Percentiles rank a stretch among this genome's conserved stretches.
These are phyloP conservation scores for Sisor rabdophorus DNA, from an alignment of 2,113 vertebrate genomes.

Conservation along the genomic window DNA sequence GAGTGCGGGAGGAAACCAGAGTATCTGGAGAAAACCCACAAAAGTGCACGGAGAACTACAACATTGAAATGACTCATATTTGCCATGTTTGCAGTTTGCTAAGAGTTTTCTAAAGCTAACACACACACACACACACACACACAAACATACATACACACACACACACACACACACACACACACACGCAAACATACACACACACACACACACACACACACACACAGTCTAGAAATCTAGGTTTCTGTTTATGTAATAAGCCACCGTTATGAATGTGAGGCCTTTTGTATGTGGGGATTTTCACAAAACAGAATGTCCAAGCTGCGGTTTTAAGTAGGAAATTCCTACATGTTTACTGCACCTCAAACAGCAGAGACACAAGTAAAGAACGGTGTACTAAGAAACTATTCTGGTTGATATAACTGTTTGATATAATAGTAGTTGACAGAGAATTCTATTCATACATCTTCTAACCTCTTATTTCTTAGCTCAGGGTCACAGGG, in stretches of 20 bases:
- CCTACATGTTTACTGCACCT: conserved; percentile 40
- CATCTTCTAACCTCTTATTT: no score
- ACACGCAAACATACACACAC: conserved; percentile 17
- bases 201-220: conserved; percentile 17
- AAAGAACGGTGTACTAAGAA: conserved; percentile 14
- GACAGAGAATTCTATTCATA: not conserved
- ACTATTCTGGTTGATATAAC: conserved; percentile 13
- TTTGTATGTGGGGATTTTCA: conserved; percentile 34
- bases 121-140: conserved; percentile 35
- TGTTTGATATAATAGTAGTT: conserved; percentile 17
- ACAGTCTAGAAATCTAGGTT: not conserved
- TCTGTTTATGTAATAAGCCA: conserved; percentile 36
- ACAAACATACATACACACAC: conserved; percentile 13
- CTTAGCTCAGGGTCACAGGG: no score
- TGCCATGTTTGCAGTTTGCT: conserved; percentile 16
- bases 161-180: not conserved
- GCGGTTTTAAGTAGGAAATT: conserved; percentile 46
- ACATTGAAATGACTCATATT: conserved; percentile 15
- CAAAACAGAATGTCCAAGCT: conserved; percentile 37
- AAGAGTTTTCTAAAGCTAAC: conserved; percentile 39
- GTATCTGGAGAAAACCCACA: not conserved
- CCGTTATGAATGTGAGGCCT: conserved; percentile 25
- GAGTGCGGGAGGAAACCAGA: not conserved
- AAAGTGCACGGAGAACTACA: no score
- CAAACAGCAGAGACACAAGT: conserved; percentile 13